phyloP scores from a whole-genome alignment of 2,888 invertebrate genomes.

The Andrena fulva region DNA sequence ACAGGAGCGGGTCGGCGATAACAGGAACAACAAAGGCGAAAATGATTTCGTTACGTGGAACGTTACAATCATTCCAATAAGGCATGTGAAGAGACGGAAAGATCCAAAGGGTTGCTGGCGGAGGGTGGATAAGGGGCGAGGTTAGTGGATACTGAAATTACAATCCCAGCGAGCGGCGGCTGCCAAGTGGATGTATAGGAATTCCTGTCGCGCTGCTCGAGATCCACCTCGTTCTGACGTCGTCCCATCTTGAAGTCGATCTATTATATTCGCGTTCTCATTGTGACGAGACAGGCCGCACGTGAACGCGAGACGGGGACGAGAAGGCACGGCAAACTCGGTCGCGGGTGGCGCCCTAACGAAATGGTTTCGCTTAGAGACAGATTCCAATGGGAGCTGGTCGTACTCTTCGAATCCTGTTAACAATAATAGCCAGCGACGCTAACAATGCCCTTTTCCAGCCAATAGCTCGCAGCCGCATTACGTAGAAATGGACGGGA shows the following conservation, averaged over 20 bases:
- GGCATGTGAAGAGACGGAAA: not conserved
- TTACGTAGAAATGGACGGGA: conserved; percentile 33
- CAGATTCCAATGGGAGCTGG: conserved; percentile 7
- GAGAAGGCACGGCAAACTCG: conserved; percentile 47
- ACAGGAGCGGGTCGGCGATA: not conserved
- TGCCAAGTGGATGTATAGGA: conserved; percentile 51
- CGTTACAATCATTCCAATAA: conserved; percentile 39
- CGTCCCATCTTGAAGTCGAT: conserved; percentile 53
- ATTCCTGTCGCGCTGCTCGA: conserved; percentile 48
- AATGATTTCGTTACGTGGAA: conserved; percentile 38
- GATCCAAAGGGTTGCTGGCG: not conserved
- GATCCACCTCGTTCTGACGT: conserved; percentile 43
- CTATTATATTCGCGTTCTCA: conserved; percentile 58
- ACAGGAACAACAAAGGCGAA: conserved; percentile 19
- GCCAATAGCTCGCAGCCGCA: conserved; percentile 33
- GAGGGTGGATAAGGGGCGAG: conserved; percentile 23
- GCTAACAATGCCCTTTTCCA: conserved; percentile 47
- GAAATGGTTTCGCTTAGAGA: conserved; percentile 50
- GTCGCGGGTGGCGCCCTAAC: conserved; percentile 38
- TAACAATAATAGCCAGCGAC: conserved; percentile 44
- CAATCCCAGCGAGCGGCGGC: conserved; percentile 50
- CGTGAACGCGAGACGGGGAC: conserved; percentile 20
- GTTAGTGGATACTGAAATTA: conserved; percentile 60
- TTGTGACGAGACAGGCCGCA: conserved; percentile 43
- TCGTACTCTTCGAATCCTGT: conserved; percentile 34